Conservation (phyloP, 2,113 vertebrate genomes). For the Microtus oregoni region DNA sequence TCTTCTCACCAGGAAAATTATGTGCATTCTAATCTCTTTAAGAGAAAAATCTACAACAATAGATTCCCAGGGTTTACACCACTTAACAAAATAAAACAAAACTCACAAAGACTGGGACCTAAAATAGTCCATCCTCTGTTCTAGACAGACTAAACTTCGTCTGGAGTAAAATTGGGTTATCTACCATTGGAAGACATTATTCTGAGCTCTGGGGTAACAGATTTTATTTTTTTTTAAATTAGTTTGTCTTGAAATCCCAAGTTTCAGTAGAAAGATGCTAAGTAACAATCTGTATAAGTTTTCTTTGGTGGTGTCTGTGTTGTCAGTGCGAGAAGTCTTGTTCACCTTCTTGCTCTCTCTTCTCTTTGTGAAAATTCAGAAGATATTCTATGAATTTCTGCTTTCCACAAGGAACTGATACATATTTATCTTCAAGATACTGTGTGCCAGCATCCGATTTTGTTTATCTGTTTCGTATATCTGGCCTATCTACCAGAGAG, state of each 20-base stretch:
- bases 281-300: not conserved
- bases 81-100: not conserved
- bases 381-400: not conserved
- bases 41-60: not conserved
- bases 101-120: not conserved
- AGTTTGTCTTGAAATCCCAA: not conserved
- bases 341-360: not conserved
- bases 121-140: not conserved
- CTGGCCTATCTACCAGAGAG: not conserved
- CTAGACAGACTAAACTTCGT: not conserved
- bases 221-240: constrained; percentile 27
- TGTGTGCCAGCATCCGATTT: not conserved
- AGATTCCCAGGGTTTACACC: not conserved
- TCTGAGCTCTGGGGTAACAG: not conserved
- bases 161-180: not conserved
- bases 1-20: not conserved
- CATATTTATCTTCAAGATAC: not conserved
- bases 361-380: not conserved
- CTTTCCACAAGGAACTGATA: not conserved
- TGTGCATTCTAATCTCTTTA: constrained; percentile 1
- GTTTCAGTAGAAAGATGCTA: not conserved
- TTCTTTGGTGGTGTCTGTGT: not conserved
- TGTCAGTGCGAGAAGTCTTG: not conserved
- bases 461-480: not conserved
- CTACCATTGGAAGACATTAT: not conserved